A percentile compares a stretch with the other conserved stretches of the same genome.
phyloP scores from a whole-genome alignment of 2,113 vertebrate species.

The Barbus barbus region DNA sequence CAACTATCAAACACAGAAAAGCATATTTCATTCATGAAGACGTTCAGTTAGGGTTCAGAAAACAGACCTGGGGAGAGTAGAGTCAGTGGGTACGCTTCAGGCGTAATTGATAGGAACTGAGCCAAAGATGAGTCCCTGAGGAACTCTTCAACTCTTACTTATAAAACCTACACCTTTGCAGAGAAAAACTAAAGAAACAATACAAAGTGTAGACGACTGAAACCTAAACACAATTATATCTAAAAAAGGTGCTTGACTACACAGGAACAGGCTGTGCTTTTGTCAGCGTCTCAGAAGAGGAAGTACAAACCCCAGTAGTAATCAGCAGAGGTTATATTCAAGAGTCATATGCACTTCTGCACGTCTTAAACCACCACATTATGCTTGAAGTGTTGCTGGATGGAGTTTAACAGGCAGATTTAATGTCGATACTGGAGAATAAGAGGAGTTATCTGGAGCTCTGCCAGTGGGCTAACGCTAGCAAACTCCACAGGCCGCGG shows the following conservation, averaged over 20 bases:
- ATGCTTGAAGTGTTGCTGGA: conserved; percentile 15
- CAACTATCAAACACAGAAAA: conserved; percentile 72
- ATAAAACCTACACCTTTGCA: conserved; percentile 31
- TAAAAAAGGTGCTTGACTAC: conserved; percentile 2
- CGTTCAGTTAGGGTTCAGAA: conserved; percentile 72
- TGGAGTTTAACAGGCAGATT: background rate
- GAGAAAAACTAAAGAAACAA: conserved; percentile 27
- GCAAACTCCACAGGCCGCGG: background rate
- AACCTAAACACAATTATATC: conserved; percentile 30
- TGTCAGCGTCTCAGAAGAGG: background rate
- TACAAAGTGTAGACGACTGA: background rate
- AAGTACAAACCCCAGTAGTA: background rate
- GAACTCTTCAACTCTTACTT: conserved; percentile 42
- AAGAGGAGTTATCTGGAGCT: conserved; percentile 10
- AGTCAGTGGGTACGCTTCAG: conserved; percentile 71
- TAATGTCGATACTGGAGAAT: background rate
- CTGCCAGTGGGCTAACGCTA: background rate
- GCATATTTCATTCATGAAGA: conserved; percentile 77
- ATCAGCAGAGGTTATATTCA: background rate
- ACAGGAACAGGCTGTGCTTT: conserved; percentile 17
- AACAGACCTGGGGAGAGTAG: conserved; percentile 68
- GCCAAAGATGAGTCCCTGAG: conserved; percentile 56
- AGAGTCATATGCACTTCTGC: background rate
- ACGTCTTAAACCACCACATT: background rate
- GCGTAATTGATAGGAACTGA: conserved; percentile 77